Conservation (phyloP, 2,888 invertebrate genomes). For the Yponomeuta plumbellus region DNA sequence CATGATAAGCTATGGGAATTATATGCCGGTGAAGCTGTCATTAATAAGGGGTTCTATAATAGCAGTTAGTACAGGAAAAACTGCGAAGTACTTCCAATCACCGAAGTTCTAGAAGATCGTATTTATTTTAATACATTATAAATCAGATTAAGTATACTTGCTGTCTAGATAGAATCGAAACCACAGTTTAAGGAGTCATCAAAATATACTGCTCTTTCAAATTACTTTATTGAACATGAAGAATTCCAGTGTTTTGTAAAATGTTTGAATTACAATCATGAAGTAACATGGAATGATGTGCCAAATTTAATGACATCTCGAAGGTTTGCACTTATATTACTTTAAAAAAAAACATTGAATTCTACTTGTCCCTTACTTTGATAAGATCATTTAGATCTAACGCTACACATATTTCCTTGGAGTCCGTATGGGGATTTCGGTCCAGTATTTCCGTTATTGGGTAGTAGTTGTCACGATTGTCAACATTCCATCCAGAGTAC, state of each 20-base stretch:
- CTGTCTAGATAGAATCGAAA: neutral
- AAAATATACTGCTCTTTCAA: constrained; percentile 1
- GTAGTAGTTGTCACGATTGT: constrained; percentile 77
- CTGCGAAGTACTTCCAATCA: too few species aligned
- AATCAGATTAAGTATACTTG: too few species aligned
- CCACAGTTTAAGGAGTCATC: neutral
- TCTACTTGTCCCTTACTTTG: constrained; percentile 74
- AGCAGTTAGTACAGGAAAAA: too few species aligned
- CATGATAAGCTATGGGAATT: too few species aligned
- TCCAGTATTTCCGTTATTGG: constrained; percentile 75
- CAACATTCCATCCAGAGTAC: constrained; percentile 79
- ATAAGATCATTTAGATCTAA: constrained; percentile 73
- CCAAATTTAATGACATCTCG: constrained; percentile 46
- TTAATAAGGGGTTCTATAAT: too few species aligned
- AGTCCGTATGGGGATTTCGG: constrained; percentile 69
- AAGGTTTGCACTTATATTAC: constrained; percentile 63
- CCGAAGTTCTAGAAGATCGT: too few species aligned
- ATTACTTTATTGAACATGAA: constrained; percentile 64
- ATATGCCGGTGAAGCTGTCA: too few species aligned
- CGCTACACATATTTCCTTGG: constrained; percentile 74
- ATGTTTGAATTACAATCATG: constrained; percentile 55
- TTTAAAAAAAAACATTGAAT: constrained; percentile 50
- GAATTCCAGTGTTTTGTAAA: constrained; percentile 62
- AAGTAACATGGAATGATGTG: constrained; percentile 71
- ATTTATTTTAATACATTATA: too few species aligned